Conservation (phyloP, 2,888 invertebrate genomes). For the Lochmaea crataegi region DNA sequence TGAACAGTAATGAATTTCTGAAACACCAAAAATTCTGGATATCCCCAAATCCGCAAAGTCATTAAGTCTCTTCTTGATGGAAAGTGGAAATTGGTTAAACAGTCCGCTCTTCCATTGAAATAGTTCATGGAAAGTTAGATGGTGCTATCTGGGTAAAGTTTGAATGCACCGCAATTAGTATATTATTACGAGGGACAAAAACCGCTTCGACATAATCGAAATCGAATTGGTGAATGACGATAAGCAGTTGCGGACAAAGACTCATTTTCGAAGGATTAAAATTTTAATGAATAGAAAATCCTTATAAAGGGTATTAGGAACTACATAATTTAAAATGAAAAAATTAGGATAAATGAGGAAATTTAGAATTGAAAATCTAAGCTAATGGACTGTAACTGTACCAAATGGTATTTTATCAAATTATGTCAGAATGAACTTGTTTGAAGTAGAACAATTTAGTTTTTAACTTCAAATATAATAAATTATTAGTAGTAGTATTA, state of each 20-base stretch:
- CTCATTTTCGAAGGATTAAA: neutral
- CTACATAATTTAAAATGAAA: too few relatives aligned
- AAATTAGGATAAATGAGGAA: too few relatives aligned
- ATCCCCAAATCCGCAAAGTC: constrained; percentile 13
- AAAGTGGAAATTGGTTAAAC: constrained; percentile 28
- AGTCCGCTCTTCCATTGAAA: constrained; percentile 26
- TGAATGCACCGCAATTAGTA: constrained; percentile 43
- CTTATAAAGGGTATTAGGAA: too few relatives aligned
- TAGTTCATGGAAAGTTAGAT: constrained; percentile 33
- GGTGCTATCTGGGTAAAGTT: constrained; percentile 29
- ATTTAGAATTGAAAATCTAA: too few relatives aligned
- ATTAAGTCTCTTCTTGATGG: constrained; percentile 18
- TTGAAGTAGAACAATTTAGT: too few relatives aligned
- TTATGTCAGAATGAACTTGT: too few relatives aligned
- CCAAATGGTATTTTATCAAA: too few relatives aligned
- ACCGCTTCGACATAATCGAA: constrained; percentile 42
- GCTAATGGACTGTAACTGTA: too few relatives aligned
- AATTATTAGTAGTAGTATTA: too few relatives aligned
- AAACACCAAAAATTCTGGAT: neutral
- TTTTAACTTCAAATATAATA: too few relatives aligned
- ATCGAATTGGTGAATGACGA: constrained; percentile 37
- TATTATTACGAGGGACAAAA: constrained; percentile 42
- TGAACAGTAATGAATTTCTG: neutral
- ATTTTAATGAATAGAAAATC: neutral
- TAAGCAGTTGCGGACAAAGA: neutral